Evolutionary conservation across 2,113 vertebrate species (phyloP), one percentile per base, ranked within the genome.

Genomic region (Microtus oregoni): DNA sequence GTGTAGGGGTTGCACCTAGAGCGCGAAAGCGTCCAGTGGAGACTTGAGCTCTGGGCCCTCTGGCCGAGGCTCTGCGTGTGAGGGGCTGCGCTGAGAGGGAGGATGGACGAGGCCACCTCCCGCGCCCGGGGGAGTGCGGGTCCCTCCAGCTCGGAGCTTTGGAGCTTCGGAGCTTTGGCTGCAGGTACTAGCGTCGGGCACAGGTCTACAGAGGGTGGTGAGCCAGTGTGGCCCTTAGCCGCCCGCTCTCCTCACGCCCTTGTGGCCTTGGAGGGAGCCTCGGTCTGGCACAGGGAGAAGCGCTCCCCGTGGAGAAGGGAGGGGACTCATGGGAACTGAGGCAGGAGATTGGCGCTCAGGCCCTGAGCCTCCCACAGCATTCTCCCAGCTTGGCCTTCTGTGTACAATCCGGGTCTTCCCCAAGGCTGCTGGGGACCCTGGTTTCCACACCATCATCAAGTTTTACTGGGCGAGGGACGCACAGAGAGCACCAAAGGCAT

Each of bases 391-490:
- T 47, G 99, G 99, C 22, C 98, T 96, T 0, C 98, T 99, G 7
- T 99, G 99, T 97, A 98, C 98, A 0, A n/a, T 99, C 68, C 98
- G 98, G 75, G 30, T 32, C 67, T 32, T 68, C 67, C 68, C n/a
- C 3, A 20, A 99, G 1, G 98, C 98, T 0, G 93, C 98, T 0
- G 98, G 98, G 67, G 98, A 97, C 0, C 98, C 99, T 0, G 99
- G 99, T 0, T 99, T 97, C 97, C 99, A 98, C 0, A 98, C 2
- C n/a, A 5, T 99, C 38, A 15, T 99, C 65, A 99, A 98, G 96
- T 99, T 99, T 95, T 99, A 98, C 92, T 99, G 98, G 0, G 97
- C 98, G 0, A 89, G 91, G 22, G 99, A 99, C 50, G 99, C 99
- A 0, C 58, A 94, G 4, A 97, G 95, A 92, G 99, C 99, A 5